Evolutionary conservation across 2,797 vertebrate species (phyloP).

Genomic region (Cottoperca gobio): DNA sequence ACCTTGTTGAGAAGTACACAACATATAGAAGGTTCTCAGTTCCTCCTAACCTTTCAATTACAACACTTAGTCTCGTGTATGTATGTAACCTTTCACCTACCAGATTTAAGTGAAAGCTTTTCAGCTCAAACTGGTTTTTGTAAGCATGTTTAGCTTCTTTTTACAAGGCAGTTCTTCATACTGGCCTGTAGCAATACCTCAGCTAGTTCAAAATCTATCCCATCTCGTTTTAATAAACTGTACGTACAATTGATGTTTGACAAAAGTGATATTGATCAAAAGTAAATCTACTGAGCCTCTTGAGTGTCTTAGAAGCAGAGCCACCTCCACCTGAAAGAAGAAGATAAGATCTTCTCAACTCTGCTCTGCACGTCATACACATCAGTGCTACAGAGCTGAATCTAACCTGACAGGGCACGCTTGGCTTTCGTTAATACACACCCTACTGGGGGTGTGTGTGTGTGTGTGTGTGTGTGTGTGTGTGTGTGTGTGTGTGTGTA

Average conservation of each 20-base stretch:
- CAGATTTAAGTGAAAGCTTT: not conserved
- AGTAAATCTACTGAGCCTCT: not conserved
- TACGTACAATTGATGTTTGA: not conserved
- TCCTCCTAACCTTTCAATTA: not conserved
- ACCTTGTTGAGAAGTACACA: not conserved
- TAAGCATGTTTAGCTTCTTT: not conserved
- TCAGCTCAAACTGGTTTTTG: not conserved
- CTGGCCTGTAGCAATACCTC: not conserved
- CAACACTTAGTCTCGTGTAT: not conserved
- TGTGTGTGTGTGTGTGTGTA: too few relatives aligned
- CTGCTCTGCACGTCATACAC: not conserved
- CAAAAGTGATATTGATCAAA: not conserved
- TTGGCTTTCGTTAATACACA: conserved; percentile 23
- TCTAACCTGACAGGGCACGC: conserved; percentile 27
- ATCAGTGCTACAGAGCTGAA: not conserved
- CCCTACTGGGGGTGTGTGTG: conserved; percentile 8
- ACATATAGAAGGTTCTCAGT: not conserved
- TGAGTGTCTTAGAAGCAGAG: not conserved
- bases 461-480: too few relatives aligned
- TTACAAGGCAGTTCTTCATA: conserved; percentile 1
- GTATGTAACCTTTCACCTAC: not conserved
- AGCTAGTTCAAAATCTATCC: not conserved
- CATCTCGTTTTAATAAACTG: not conserved
- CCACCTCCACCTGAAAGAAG: not conserved
- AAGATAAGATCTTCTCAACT: conserved; percentile 1